Evolutionary conservation across 2,888 invertebrate species (phyloP), one percentile per base, ranked within the genome.

Genomic region (Scaeva pyrastri): DNA sequence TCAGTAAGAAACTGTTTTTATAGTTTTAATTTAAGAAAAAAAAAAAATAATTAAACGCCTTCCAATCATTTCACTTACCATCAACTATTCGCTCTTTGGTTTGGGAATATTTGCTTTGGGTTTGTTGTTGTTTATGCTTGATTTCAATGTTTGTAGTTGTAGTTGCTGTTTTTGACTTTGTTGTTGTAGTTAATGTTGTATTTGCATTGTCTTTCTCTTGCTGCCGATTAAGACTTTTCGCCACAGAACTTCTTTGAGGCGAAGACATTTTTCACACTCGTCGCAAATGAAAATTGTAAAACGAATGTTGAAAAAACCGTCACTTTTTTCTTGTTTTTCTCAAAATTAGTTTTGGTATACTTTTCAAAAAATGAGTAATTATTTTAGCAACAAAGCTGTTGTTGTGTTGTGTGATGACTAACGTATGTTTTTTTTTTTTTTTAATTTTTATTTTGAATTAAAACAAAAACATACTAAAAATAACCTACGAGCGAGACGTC

Each of bases 81-180:
- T 90, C 90, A 72, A 91, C 89, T 74, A 92, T 90, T 62, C 91
- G 91, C 73, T 91, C 91, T 89, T 81, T 92, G 75, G 91, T 91
- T 79, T 90, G 91, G 86, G 89, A 86, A 76, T 92, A 92, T 89
- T 90, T 90, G 88, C 89, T 90, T 88, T 90, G 90, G 75, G 56
- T 43, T 16, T 60, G 52, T 43, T 68, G 73, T 71, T 64, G 64
- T 45, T 60, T 36, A 73, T 90, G 91, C 89, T 90, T 91, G 88
- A 85, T 90, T 78, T 91, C 90, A 88, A 87, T 76, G 75, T 84
- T 77, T 50, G 88, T 66, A 23, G 31, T 31, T 31, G 87, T 41
- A 43, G 55, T 43, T 60, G 83, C 64, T 43, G 62, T 26, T 43
- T 41, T 75, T 90, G 91, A 89, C 90, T 91, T 79, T 76, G 87